phyloP scores from a whole-genome alignment of 2,888 invertebrate genomes.

The Cremastinae sp. region DNA sequence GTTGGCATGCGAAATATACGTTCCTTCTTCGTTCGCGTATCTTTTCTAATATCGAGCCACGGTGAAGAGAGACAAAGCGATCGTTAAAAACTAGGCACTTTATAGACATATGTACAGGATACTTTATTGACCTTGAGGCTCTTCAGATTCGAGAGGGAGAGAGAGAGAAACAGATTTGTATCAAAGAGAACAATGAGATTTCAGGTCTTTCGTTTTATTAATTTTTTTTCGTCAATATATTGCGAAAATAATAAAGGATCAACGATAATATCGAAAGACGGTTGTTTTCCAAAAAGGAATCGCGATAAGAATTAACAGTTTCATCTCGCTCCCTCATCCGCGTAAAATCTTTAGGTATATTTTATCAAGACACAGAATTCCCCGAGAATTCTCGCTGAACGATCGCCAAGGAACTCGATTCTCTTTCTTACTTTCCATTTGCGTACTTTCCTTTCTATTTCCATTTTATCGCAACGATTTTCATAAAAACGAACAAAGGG shows the following conservation, averaged over 20 bases:
- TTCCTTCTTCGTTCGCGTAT: slow-evolving; percentile 21
- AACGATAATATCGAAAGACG: too few species aligned
- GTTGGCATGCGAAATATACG: slow-evolving; percentile 26
- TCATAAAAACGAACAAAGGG: slow-evolving; percentile 7
- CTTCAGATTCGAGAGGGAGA: slow-evolving; percentile 61
- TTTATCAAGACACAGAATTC: not conserved
- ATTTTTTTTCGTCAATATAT: too few species aligned
- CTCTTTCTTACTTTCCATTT: not conserved
- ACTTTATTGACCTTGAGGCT: slow-evolving; percentile 66
- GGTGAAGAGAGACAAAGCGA: slow-evolving; percentile 24
- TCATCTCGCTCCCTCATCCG: too few species aligned
- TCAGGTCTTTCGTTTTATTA: too few species aligned
- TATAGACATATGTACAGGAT: slow-evolving; percentile 75
- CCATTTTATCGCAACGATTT: slow-evolving; percentile 27
- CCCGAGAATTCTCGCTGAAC: not conserved
- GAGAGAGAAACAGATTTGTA: too few species aligned
- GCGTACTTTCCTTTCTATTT: not conserved
- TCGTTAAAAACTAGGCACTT: slow-evolving; percentile 69
- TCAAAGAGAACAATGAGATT: too few species aligned
- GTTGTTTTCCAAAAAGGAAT: too few species aligned
- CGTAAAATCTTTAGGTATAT: too few species aligned
- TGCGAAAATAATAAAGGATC: too few species aligned
- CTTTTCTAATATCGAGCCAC: slow-evolving; percentile 26
- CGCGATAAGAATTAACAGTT: too few species aligned
- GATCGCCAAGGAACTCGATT: not conserved